phyloP scores from a whole-genome alignment of 2,888 invertebrate species.

The Buathra laborator region DNA sequence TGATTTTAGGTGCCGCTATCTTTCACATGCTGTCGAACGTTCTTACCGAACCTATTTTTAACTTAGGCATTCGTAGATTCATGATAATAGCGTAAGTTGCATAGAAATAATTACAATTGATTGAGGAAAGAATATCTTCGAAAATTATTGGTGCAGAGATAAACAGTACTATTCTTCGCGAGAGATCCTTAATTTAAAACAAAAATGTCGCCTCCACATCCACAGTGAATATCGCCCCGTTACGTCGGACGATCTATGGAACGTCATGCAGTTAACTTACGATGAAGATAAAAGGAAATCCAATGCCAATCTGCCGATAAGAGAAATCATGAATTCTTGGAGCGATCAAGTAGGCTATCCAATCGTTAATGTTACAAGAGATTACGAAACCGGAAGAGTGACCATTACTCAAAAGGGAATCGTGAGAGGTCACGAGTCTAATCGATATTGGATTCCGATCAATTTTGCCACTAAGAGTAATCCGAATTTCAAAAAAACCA shows the following conservation, averaged over 20 bases:
- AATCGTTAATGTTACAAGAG: conserved; percentile 80
- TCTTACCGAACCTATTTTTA: conserved; percentile 85
- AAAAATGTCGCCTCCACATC: too few relatives aligned
- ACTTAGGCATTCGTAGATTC: conserved; percentile 81
- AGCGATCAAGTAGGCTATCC: conserved; percentile 80
- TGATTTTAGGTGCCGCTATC: conserved; percentile 82
- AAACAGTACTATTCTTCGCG: too few relatives aligned
- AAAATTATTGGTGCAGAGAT: too few relatives aligned
- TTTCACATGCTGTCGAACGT: conserved; percentile 87
- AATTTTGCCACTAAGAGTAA: conserved; percentile 74
- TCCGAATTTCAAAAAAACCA: conserved; percentile 60
- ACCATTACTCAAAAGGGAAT: conserved; percentile 70
- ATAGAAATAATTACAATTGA: too few relatives aligned
- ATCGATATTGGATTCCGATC: conserved; percentile 80
- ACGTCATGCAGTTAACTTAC: conserved; percentile 68
- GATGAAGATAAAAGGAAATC: conserved; percentile 23
- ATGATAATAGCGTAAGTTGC: conserved; percentile 69
- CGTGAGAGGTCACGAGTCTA: conserved; percentile 47
- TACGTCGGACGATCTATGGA: conserved; percentile 74
- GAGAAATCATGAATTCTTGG: conserved; percentile 81
- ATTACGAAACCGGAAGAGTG: conserved; percentile 72
- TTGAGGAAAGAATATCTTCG: too few relatives aligned
- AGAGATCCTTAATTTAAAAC: too few relatives aligned
- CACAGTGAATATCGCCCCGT: conserved; percentile 69
- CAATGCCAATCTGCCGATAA: conserved; percentile 79